These are phyloP conservation scores for Eulemur albifrons DNA, from an alignment of 2,797 vertebrate genomes.

Conservation along the genomic window DNA sequence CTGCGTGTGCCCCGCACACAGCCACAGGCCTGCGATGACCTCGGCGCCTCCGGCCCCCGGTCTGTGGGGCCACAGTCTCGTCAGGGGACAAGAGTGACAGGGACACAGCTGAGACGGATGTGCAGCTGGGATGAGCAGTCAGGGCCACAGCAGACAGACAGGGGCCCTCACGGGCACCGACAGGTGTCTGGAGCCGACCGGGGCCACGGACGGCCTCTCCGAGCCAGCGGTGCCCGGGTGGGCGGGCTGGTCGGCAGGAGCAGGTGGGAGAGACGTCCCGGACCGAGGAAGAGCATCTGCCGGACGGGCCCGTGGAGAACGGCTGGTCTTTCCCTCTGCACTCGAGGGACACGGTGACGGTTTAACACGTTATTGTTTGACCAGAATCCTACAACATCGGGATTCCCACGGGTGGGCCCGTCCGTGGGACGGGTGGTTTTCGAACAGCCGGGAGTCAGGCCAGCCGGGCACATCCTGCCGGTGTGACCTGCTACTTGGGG, in stretches of 20 bases:
- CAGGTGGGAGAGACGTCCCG: too few species aligned
- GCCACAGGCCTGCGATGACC: too few species aligned
- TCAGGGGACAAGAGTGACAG: background rate
- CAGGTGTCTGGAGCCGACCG: too few species aligned
- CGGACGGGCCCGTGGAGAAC: background rate
- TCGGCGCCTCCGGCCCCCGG: background rate
- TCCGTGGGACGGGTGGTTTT: too few species aligned
- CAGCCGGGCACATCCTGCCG: background rate
- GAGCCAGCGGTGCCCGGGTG: too few species aligned
- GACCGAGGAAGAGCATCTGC: background rate
- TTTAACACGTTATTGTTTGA: background rate
- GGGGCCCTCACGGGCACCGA: too few species aligned
- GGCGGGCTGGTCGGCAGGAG: rapidly evolving
- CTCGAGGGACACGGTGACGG: background rate
- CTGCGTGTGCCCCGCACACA: too few species aligned
- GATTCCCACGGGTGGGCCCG: background rate
- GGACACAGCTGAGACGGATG: background rate
- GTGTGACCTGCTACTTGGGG: too few species aligned
- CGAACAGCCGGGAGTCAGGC: background rate
- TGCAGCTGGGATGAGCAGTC: rapidly evolving
- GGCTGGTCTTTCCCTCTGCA: background rate
- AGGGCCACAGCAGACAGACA: rapidly evolving
- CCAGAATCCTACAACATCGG: background rate
- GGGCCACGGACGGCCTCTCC: background rate
- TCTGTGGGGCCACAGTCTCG: too few species aligned